Base-by-base conservation (phyloP, 2,888 invertebrate species). In the Aphodius sticticus region DNA sequence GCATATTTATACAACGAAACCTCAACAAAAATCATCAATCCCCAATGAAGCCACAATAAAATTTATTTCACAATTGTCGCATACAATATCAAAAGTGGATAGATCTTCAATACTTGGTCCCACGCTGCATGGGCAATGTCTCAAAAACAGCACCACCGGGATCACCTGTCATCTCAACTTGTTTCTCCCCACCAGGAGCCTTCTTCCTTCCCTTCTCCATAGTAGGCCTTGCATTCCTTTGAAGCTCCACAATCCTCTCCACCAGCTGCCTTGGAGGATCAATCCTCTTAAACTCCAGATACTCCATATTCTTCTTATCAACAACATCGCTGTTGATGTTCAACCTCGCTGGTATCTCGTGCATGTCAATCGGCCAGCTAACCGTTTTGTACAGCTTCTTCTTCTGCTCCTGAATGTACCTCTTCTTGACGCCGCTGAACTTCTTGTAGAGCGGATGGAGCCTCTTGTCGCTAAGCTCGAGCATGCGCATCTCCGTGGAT, bases 401-500 rank as follows among this genome's bases (percentile, higher is more conserved):
- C 69, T 78, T 79, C 35, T 76, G 53, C 5, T 74, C 79, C 14
- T 81, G 16, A 7, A 77, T 16, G 37, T 79, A 78, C n/a, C 16
- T 16, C 26, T 79, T 82, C 74, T 81, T 82, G 3, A 79, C 15
- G 16, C 35, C 70, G 35, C 78, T 26, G 35, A 83, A 85, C 82
- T 84, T 84, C 80, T 85, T 86, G 81, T 88, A 88, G 6, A 86
- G 80, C 0, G 89, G 89, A 82, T 89, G 89, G 7, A 89, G 82
- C 79, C 84, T 85, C 35, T 84, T 83, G n/a, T 87, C 86, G 75
- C 83, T 78, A 78, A 88, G 79, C 77, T 88, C 87, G 4, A 89
- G 69, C 80, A 88, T 35, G 4, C 88, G 83, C 72, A 86, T 83
- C 79, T 86, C 86, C 12, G 86, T 87, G 69, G 83, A 85, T 38